phyloP scores from a whole-genome alignment of 2,797 vertebrate genomes.

The Eremophila alpestris region DNA sequence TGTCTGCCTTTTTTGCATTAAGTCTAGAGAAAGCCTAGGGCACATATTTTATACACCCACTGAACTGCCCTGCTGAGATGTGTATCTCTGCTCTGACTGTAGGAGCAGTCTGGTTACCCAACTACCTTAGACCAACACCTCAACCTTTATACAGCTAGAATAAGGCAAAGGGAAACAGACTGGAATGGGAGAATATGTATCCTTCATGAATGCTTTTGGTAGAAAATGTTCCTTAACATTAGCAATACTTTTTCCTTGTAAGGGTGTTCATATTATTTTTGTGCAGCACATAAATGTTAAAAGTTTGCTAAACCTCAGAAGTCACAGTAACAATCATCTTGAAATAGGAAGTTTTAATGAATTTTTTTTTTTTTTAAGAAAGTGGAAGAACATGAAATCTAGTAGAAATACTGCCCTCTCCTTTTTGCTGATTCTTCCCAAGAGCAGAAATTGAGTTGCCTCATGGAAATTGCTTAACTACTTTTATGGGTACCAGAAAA shows the following conservation, averaged over 20 bases:
- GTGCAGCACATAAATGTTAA: not conserved
- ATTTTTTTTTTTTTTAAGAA: not conserved
- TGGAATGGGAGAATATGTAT: not conserved
- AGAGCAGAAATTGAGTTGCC: not conserved
- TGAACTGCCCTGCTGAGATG: conserved; percentile 21
- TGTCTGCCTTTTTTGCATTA: conserved; percentile 2
- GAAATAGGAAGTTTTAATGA: not conserved
- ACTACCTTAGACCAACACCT: not conserved
- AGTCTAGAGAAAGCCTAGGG: conserved; percentile 27
- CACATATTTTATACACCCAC: conserved; percentile 49
- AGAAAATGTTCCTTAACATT: not conserved
- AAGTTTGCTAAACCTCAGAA: not conserved
- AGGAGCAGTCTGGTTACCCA: not conserved
- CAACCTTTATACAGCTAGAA: not conserved
- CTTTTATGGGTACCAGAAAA: not conserved
- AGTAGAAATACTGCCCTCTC: not conserved
- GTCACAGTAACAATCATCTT: not conserved
- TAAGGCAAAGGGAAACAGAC: not conserved
- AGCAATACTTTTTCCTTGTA: not conserved
- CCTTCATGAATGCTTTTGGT: not conserved
- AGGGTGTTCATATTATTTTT: not conserved
- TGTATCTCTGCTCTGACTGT: not conserved
- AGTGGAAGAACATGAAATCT: not conserved
- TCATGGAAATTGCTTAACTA: not conserved
- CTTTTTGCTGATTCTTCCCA: not conserved